phyloP scores from a whole-genome alignment of 2,113 vertebrate species.

The Paradoxurus hermaphroditus region DNA sequence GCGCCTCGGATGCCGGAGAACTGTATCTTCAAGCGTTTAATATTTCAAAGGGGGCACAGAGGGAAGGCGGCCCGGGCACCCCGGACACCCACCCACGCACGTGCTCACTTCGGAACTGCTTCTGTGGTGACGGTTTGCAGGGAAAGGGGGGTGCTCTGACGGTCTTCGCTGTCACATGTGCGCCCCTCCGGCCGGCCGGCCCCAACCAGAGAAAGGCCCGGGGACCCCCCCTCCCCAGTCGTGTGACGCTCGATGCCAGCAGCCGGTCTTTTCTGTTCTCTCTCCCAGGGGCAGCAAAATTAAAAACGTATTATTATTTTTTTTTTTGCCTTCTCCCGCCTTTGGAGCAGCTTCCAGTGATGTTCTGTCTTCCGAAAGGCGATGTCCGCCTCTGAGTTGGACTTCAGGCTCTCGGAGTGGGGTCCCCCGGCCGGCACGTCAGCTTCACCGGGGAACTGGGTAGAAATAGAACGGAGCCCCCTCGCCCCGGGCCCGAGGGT shows the following conservation, averaged over 20 bases:
- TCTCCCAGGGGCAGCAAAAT: neutral
- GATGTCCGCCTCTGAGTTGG: fast-evolving
- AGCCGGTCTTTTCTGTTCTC: neutral
- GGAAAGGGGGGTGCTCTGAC: no score
- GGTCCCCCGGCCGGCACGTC: fast-evolving
- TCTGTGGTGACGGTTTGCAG: neutral
- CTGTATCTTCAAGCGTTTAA: neutral
- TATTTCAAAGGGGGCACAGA: neutral
- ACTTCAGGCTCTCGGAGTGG: neutral
- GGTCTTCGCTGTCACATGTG: neutral
- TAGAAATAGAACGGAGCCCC: fast-evolving
- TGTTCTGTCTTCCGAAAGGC: fast-evolving
- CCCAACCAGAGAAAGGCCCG: neutral
- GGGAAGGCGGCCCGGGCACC: fast-evolving
- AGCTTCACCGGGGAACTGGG: neutral
- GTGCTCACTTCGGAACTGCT: fast-evolving
- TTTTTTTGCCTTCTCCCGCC: no score
- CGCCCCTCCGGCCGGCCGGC: neutral
- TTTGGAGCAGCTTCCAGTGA: fast-evolving
- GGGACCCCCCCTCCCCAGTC: fast-evolving
- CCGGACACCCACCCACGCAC: fast-evolving
- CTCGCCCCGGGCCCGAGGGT: neutral
- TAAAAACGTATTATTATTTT: neutral
- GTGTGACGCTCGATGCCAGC: neutral
- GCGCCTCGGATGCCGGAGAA: neutral